Base-by-base conservation (phyloP, 2,888 invertebrate genomes). In the Spatulosminthurus flaviceps region DNA sequence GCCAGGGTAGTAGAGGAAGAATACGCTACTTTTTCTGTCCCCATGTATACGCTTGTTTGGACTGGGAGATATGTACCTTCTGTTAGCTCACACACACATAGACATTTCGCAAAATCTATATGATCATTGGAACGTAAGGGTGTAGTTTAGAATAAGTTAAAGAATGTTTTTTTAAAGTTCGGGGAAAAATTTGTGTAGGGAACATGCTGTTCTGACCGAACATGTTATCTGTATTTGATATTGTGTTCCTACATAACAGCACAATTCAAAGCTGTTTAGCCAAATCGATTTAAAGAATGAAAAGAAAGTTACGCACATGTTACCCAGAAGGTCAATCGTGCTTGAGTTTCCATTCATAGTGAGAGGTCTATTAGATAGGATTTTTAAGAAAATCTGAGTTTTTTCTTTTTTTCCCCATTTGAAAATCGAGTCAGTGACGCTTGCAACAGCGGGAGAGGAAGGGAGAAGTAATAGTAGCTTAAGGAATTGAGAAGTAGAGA, bases 211-310 rank as follows among this genome's bases (percentile, higher is more conserved):
- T 2, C 7, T 51, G 16, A n/a, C 51, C 51, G 16, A 51, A 51
- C 51, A 51, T 19, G 51, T 19, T 51, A 51, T 51, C 51, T 51
- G 51, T 51, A 51, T 51, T 51, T 51, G 51, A 51, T 51, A 51
- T 51, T 51, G 51, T 51, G 51, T 51, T 11, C 51, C 51, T 51
- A 51, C 51, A 19, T 19, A 51, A 51, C 51, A 11, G 51, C 51
- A 51, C 5, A 51, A n/a, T 51, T 5, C 16, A 51, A 51, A 51
- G 51, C 51, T 51, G 51, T 51, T 51, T 51, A 51, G 51, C 51
- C 51, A 51, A 51, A 51, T 51, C 51, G 51, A 51, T 51, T 51
- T 51, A 51, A 51, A 51, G 51, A 51, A 51, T 51, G 51, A 51
- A 51, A 51, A 19, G n/a, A 51, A 51, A 51, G 51, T 51, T 51